phyloP scores from a whole-genome alignment of 2,888 invertebrate species.

The Dryocosmus kuriphilus region DNA sequence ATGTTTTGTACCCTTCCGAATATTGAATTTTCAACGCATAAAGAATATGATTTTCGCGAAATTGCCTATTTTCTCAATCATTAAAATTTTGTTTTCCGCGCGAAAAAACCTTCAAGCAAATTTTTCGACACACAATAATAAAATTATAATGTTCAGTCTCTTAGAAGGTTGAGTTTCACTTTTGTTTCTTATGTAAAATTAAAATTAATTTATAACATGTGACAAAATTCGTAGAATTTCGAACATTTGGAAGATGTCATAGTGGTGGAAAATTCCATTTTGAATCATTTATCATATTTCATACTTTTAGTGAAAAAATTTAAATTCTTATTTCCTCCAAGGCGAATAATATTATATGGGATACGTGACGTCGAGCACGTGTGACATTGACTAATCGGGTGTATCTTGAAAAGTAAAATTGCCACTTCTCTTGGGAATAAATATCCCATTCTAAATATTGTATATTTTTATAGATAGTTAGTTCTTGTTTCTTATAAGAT shows the following conservation, averaged over 20 bases:
- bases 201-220: too few species aligned
- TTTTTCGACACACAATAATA: background rate
- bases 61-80: slow-evolving; percentile 9
- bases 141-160: too few species aligned
- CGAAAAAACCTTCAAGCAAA: background rate
- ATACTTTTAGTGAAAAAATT: slow-evolving; percentile 16
- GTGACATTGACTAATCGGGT: slow-evolving; percentile 31
- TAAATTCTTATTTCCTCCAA: slow-evolving; percentile 19
- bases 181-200: too few species aligned
- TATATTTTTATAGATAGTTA: background rate
- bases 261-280: background rate
- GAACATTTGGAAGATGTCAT: background rate
- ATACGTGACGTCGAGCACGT: slow-evolving; percentile 25
- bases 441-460: background rate
- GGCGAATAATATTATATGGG: slow-evolving; percentile 1
- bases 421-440: slow-evolving; percentile 8
- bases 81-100: background rate
- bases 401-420: slow-evolving; percentile 26
- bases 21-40: slow-evolving; percentile 26
- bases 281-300: background rate
- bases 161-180: too few species aligned
- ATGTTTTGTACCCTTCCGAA: slow-evolving; percentile 16
- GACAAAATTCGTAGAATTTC: background rate
- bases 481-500: background rate
- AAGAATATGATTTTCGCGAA: background rate